These are phyloP conservation scores for Atrina japonica DNA, from an alignment of 2,888 invertebrate species.

Conservation along the genomic window DNA sequence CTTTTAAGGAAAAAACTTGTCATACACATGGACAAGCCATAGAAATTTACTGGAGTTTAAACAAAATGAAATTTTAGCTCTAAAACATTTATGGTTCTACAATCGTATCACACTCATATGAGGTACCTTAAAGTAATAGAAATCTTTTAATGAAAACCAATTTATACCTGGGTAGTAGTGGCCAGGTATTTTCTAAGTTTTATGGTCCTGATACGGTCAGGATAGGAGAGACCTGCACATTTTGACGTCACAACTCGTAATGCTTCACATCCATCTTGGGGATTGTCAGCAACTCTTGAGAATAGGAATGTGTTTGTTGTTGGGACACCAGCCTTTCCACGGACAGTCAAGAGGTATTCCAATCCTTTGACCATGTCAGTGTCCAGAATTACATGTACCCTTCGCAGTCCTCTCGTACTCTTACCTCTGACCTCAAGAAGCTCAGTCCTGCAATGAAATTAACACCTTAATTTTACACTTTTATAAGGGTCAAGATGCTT, in stretches of 20 bases:
- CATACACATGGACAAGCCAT: too few species aligned
- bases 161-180: slow-evolving; percentile 40
- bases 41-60: too few species aligned
- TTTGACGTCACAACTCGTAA: slow-evolving; percentile 26
- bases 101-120: too few species aligned
- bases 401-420: slow-evolving; percentile 33
- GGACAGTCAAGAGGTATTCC: not conserved
- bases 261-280: slow-evolving; percentile 39
- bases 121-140: too few species aligned
- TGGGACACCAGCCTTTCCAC: slow-evolving; percentile 20
- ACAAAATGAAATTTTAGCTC: too few species aligned
- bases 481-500: too few species aligned
- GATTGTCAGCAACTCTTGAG: slow-evolving; percentile 4
- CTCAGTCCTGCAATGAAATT: slow-evolving; percentile 34
- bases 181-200: slow-evolving; percentile 43
- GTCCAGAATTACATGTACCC: slow-evolving; percentile 30
- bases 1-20: too few species aligned
- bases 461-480: too few species aligned
- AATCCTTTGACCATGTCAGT: slow-evolving; percentile 30
- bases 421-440: slow-evolving; percentile 39
- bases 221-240: slow-evolving; percentile 34
- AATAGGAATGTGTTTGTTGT: slow-evolving; percentile 19
- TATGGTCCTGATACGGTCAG: slow-evolving; percentile 37
- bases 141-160: too few species aligned
- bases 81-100: too few species aligned